These are phyloP conservation scores for Onthophagus sagittarius DNA, from an alignment of 2,888 invertebrate genomes.

Conservation along the genomic window DNA sequence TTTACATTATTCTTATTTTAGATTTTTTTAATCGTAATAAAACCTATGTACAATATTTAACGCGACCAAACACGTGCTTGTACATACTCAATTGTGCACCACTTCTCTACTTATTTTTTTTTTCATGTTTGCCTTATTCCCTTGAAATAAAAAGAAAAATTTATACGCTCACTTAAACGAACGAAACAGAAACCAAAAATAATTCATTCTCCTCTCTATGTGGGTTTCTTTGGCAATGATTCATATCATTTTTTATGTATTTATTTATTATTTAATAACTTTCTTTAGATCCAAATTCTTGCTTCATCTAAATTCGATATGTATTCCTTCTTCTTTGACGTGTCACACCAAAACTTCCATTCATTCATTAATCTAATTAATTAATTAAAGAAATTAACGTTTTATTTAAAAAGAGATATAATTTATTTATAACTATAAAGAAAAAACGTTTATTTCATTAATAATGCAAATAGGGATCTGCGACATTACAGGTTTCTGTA, in stretches of 20 bases:
- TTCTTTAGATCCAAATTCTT: slow-evolving; percentile 31
- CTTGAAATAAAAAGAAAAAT: too few species aligned
- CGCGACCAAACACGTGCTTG: slow-evolving; percentile 14
- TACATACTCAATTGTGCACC: slow-evolving; percentile 18
- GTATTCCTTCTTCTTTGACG: slow-evolving; percentile 34
- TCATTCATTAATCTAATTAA: slow-evolving; percentile 32
- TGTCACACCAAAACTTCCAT: slow-evolving; percentile 67
- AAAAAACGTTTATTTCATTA: too few species aligned
- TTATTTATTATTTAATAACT: slow-evolving; percentile 9
- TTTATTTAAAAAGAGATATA: too few species aligned
- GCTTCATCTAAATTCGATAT: slow-evolving; percentile 35
- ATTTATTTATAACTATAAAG: too few species aligned
- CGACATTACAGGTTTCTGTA: too few species aligned
- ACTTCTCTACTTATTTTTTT: slow-evolving; percentile 16
- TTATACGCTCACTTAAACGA: slow-evolving; percentile 1
- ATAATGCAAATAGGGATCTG: too few species aligned
- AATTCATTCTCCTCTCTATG: background rate
- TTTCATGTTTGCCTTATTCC: background rate
- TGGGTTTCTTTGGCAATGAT: background rate
- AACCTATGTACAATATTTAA: slow-evolving; percentile 5
- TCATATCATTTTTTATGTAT: background rate
- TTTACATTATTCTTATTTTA: background rate
- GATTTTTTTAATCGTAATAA: background rate
- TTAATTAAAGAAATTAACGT: too few species aligned
- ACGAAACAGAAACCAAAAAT: too few species aligned